Conservation (phyloP, 2,888 invertebrate genomes). For the Neoscelio sp. region DNA sequence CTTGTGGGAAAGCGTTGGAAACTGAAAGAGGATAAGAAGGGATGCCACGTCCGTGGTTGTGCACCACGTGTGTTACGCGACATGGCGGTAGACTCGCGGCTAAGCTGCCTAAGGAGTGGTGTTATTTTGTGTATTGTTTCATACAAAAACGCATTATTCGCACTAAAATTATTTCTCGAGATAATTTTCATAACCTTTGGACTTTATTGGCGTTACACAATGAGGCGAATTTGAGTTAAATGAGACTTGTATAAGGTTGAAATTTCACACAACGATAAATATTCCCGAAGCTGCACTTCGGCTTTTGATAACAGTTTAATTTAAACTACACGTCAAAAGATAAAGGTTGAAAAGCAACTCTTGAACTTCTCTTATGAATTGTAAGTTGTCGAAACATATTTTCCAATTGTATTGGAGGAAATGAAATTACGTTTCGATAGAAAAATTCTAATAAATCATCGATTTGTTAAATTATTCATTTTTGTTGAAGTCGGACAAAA, state of each 20-base stretch:
- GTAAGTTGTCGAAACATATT: neutral
- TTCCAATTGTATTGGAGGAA: neutral
- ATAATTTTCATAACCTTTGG: neutral
- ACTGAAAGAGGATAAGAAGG: neutral
- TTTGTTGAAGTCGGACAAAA: no score
- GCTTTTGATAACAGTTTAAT: conserved; percentile 9
- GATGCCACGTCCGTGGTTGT: conserved; percentile 1
- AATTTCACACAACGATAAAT: neutral
- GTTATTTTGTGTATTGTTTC: conserved; percentile 5
- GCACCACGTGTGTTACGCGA: conserved; percentile 22
- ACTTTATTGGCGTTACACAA: neutral
- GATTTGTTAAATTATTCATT: no score
- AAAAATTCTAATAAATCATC: no score
- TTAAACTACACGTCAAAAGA: conserved; percentile 9
- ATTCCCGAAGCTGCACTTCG: neutral
- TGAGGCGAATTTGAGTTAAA: neutral
- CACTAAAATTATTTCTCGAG: neutral
- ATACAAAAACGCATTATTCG: neutral
- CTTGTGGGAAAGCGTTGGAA: conserved; percentile 10
- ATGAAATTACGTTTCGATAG: no score
- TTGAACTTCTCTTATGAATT: neutral
- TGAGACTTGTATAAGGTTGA: neutral
- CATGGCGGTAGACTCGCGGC: conserved; percentile 28
- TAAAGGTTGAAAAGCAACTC: neutral
- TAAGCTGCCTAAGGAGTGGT: neutral